Percentiles rank a stretch among this genome's conserved stretches.
Evolutionary conservation across 2,888 invertebrate species (phyloP).

Genomic region (Caenorhabditis sulstoni): DNA sequence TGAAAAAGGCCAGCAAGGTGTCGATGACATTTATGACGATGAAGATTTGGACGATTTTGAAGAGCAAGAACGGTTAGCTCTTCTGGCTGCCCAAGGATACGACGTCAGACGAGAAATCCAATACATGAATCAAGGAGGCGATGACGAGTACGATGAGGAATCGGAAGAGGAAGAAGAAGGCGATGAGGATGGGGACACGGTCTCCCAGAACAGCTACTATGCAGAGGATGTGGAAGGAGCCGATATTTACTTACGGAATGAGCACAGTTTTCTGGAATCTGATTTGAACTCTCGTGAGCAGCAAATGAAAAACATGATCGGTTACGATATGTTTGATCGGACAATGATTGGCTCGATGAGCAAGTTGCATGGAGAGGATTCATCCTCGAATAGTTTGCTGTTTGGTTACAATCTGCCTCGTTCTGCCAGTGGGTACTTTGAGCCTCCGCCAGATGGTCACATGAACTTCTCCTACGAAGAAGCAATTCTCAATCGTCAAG

Average conservation of each 20-base stretch:
- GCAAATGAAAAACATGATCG: constrained; percentile 50
- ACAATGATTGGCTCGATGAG: constrained; percentile 68
- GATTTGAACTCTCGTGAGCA: constrained; percentile 48
- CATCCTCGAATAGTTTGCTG: constrained; percentile 40
- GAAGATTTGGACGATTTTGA: constrained; percentile 69
- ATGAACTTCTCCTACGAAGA: constrained; percentile 65
- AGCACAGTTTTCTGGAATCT: constrained; percentile 58
- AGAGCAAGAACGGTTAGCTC: constrained; percentile 62
- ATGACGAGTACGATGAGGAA: constrained; percentile 32
- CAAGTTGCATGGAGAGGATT: constrained; percentile 65
- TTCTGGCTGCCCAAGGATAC: constrained; percentile 50
- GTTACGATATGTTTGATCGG: constrained; percentile 42
- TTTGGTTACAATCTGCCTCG: constrained; percentile 64
- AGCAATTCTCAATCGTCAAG: constrained; percentile 46
- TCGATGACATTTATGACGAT: constrained; percentile 56
- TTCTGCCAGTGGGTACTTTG: constrained; percentile 73
- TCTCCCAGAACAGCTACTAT: constrained; percentile 63
- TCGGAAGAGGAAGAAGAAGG: constrained; percentile 50
- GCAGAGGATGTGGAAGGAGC: constrained; percentile 65
- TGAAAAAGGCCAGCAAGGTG: constrained; percentile 8
- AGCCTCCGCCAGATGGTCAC: constrained; percentile 51
- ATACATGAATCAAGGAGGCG: constrained; percentile 22
- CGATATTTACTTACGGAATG: constrained; percentile 53
- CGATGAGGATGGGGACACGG: constrained; percentile 54
- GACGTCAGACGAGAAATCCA: constrained; percentile 21